These are phyloP conservation scores for Diploptera punctata DNA, from an alignment of 2,888 invertebrate species.

Conservation along the genomic window DNA sequence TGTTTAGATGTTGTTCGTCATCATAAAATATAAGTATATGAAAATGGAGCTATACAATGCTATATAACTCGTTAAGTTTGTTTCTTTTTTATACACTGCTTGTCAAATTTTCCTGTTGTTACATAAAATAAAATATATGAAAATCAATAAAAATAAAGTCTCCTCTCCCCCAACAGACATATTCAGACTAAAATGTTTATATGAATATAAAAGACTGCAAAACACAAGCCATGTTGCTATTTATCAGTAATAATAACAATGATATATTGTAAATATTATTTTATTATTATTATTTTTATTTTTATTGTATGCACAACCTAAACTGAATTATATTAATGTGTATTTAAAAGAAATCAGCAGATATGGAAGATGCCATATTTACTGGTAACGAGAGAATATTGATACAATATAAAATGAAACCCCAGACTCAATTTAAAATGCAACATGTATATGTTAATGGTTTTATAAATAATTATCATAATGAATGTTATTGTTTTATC, in stretches of 20 bases:
- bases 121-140: conserved; percentile 7
- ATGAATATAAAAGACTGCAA: conserved; percentile 22
- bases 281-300: background rate
- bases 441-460: conserved; percentile 17
- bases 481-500: conserved; percentile 24
- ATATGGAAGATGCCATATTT: background rate
- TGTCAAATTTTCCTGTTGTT: conserved; percentile 13
- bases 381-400: background rate
- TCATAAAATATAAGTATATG: too few relatives aligned
- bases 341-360: background rate
- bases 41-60: too few relatives aligned
- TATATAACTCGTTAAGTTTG: background rate
- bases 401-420: conserved; percentile 1
- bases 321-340: too few relatives aligned
- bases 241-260: background rate
- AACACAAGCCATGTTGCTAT: background rate
- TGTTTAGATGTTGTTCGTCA: too few relatives aligned
- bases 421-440: conserved; percentile 10
- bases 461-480: background rate
- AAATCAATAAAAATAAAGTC: background rate
- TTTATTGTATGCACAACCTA: background rate
- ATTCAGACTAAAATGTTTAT: background rate
- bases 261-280: background rate
- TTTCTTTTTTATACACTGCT: background rate
- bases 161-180: background rate